Base-by-base conservation (phyloP, 2,113 vertebrate species). In the Rhabdomys dilectus region DNA sequence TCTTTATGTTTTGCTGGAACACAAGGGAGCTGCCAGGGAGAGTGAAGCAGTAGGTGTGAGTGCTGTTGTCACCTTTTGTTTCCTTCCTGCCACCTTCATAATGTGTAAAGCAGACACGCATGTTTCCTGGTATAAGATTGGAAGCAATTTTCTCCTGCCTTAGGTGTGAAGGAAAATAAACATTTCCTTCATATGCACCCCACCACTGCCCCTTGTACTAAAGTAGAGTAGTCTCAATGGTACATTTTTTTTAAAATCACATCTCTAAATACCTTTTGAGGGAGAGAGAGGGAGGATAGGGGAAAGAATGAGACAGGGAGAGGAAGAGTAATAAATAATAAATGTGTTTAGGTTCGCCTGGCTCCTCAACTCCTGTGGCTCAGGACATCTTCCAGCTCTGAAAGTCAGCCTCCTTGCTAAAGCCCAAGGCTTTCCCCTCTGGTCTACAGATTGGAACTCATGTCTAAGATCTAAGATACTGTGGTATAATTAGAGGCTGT, bases 1-100 rank as follows among this genome's bases (percentile, higher is more conserved):
- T 34, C 24, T 12, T 34, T 31, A 2, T 45, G 4, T 42, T 87
- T 66, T 76, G 19, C 26, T 58, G 45, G 36, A 60, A 17, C n/a
- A 70, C 26, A 12, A 56, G 45, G 5, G 12, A 75, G 7, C 89
- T 89, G 29, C 9, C 48, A 36, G 21, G 53, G 75, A 72, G 7
- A 95, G 29, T 8, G 12, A 0, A 88, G 48, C 36, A 13, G 45
- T 66, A 26, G 10, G 5, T 89, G 2, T 85, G 22, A 64, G 10
- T 64, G 34, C 26, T 29, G 64, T 82, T 88, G 42, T 82, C 72
- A 82, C 24, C 93, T 97, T 48, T 56, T 26, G 10, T 68, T 87
- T 92, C 19, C 42, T 78, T 56, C 39, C 19, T 19, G 22, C 7
- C 60, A 92, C 34, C 53, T 91, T 86, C 13, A 84, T 73, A 22